phyloP scores from a whole-genome alignment of 2,888 invertebrate species.

The Cataglyphis livida region DNA sequence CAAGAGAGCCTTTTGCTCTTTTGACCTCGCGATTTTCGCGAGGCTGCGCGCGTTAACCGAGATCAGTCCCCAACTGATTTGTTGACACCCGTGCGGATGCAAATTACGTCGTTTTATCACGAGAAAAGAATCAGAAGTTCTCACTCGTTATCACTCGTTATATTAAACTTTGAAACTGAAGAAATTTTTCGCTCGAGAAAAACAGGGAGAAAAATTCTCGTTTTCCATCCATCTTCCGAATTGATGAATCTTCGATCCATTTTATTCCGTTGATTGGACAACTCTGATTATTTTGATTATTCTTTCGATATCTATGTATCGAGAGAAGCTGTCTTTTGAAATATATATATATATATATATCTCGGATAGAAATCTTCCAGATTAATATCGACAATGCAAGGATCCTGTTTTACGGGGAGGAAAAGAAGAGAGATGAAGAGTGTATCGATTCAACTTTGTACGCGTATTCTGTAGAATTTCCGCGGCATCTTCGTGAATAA shows the following conservation, averaged over 20 bases:
- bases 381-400: slow-evolving; percentile 6
- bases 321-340: too few relatives aligned
- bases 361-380: neutral
- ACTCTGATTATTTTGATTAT: neutral
- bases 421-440: neutral
- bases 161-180: slow-evolving; percentile 21
- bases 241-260: neutral
- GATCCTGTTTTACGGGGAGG: neutral
- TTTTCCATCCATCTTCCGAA: neutral
- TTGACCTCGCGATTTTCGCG: slow-evolving; percentile 28
- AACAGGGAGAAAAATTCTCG: neutral
- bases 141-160: neutral
- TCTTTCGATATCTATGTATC: too few relatives aligned
- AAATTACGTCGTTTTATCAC: slow-evolving; percentile 27
- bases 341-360: too few relatives aligned
- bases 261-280: neutral
- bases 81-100: slow-evolving; percentile 34
- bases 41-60: slow-evolving; percentile 15
- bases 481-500: slow-evolving; percentile 34
- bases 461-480: slow-evolving; percentile 15
- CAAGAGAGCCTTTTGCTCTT: slow-evolving; percentile 41
- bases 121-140: neutral
- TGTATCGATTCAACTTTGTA: slow-evolving; percentile 16
- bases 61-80: slow-evolving; percentile 22
- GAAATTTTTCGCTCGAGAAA: neutral